These are phyloP conservation scores for Drosophila diplacantha DNA, from an alignment of 2,888 invertebrate genomes.

Conservation along the genomic window DNA sequence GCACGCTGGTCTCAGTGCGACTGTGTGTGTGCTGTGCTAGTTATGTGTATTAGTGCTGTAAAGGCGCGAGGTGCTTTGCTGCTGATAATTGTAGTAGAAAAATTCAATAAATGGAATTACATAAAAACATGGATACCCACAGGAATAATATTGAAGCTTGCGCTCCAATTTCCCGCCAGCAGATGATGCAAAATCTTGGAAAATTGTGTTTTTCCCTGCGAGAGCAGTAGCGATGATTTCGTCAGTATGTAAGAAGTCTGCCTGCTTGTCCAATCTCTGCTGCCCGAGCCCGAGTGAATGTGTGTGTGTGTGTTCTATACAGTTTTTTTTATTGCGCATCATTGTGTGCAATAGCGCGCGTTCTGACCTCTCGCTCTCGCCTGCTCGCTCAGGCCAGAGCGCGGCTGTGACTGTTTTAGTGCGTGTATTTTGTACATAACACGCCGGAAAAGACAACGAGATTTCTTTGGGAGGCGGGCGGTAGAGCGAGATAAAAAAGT, in stretches of 20 bases:
- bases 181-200: conserved; percentile 17
- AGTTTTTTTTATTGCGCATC: conserved; percentile 66
- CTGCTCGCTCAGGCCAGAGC: conserved; percentile 16
- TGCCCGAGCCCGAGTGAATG: conserved; percentile 5
- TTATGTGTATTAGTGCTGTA: conserved; percentile 48
- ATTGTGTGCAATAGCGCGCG: conserved; percentile 56
- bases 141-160: conserved; percentile 18
- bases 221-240: conserved; percentile 44
- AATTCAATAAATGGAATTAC: conserved; percentile 62
- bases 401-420: conserved; percentile 10
- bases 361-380: conserved; percentile 31
- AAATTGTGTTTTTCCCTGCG: conserved; percentile 46
- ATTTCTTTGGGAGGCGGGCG: conserved; percentile 24
- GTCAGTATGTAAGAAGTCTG: conserved; percentile 51
- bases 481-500: conserved; percentile 26
- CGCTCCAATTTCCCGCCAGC: conserved; percentile 6
- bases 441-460: conserved; percentile 39
- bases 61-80: conserved; percentile 59
- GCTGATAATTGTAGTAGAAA: conserved; percentile 52
- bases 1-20: conserved; percentile 5
- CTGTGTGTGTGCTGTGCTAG: conserved; percentile 7
- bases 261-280: conserved; percentile 36
- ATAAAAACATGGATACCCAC: conserved; percentile 46
- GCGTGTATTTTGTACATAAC: conserved; percentile 32
- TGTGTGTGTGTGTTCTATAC: conserved; percentile 48